Conservation (phyloP, 1,140 invertebrate species). For the Lepidurus packardi region DNA sequence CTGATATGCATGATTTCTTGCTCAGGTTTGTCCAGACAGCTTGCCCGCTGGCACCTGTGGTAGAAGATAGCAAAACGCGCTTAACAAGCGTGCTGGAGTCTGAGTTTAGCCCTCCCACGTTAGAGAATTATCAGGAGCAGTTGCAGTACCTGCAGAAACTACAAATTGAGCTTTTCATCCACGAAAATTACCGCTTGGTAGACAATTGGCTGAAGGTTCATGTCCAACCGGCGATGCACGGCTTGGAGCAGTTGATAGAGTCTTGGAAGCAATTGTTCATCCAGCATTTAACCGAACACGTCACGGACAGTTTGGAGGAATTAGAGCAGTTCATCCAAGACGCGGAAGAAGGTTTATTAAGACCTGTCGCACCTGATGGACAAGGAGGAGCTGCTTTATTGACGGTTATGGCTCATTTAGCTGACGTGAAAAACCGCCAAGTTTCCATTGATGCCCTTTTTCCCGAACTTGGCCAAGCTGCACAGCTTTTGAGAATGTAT, state of each 20-base stretch:
- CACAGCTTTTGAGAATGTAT: slow-evolving; percentile 57
- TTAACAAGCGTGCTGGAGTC: not conserved
- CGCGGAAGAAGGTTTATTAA: slow-evolving; percentile 60
- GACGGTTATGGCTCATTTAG: slow-evolving; percentile 49
- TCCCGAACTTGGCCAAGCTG: slow-evolving; percentile 31
- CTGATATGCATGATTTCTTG: slow-evolving; percentile 26
- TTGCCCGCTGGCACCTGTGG: not conserved
- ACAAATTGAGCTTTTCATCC: slow-evolving; percentile 48
- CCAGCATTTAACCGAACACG: slow-evolving; percentile 38
- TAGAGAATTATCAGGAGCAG: slow-evolving; percentile 29
- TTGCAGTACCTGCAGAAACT: slow-evolving; percentile 4
- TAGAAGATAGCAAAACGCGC: slow-evolving; percentile 15
- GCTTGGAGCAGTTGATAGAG: slow-evolving; percentile 41
- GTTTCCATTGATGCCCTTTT: slow-evolving; percentile 73
- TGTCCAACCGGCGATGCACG: slow-evolving; percentile 63
- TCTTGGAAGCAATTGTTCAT: slow-evolving; percentile 34
- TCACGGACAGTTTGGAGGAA: slow-evolving; percentile 45
- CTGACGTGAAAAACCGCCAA: slow-evolving; percentile 49
- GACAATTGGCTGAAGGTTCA: slow-evolving; percentile 67
- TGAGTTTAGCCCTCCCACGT: not conserved
- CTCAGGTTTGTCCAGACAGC: slow-evolving; percentile 26
- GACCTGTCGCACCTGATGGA: slow-evolving; percentile 38
- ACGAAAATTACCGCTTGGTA: slow-evolving; percentile 65
- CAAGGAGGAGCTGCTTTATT: slow-evolving; percentile 50
- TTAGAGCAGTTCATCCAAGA: slow-evolving; percentile 56